These are phyloP conservation scores for Dasypogon diadema DNA, from an alignment of 2,888 invertebrate species.

Conservation along the genomic window DNA sequence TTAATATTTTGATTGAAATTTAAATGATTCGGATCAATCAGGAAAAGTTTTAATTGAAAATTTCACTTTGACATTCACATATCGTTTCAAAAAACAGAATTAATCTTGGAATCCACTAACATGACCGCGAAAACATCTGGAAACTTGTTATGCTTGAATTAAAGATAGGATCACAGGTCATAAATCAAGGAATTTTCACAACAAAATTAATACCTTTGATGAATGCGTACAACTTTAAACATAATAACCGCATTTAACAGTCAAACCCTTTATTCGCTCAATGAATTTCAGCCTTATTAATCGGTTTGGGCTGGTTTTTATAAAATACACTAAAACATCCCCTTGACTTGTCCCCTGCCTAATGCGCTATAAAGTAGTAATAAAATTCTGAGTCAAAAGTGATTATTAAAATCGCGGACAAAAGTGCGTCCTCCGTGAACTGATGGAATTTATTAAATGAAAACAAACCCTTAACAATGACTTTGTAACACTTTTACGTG, in stretches of 20 bases:
- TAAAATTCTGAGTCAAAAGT: slow-evolving; percentile 9
- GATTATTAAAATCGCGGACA: not conserved
- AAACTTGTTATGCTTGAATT: too few relatives aligned
- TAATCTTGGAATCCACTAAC: too few relatives aligned
- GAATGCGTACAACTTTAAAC: not conserved
- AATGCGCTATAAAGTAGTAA: slow-evolving; percentile 28
- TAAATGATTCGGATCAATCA: too few relatives aligned
- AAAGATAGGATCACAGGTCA: not conserved
- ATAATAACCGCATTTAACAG: not conserved
- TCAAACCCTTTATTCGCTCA: slow-evolving; percentile 4
- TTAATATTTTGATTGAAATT: too few relatives aligned
- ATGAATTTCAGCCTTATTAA: slow-evolving; percentile 19
- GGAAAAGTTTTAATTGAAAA: too few relatives aligned
- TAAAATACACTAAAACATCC: slow-evolving; percentile 4
- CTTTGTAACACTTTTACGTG: slow-evolving; percentile 35
- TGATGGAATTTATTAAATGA: slow-evolving; percentile 36
- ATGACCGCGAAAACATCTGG: too few relatives aligned
- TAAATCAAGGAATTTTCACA: not conserved
- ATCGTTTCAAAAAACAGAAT: too few relatives aligned
- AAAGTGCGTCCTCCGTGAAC: not conserved
- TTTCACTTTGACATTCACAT: too few relatives aligned
- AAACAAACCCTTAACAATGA: slow-evolving; percentile 48
- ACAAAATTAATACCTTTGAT: slow-evolving; percentile 1
- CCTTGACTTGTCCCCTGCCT: not conserved
- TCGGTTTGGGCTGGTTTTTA: slow-evolving; percentile 9